Conservation (phyloP, 2,113 vertebrate genomes). For the Synchiropus splendidus region DNA sequence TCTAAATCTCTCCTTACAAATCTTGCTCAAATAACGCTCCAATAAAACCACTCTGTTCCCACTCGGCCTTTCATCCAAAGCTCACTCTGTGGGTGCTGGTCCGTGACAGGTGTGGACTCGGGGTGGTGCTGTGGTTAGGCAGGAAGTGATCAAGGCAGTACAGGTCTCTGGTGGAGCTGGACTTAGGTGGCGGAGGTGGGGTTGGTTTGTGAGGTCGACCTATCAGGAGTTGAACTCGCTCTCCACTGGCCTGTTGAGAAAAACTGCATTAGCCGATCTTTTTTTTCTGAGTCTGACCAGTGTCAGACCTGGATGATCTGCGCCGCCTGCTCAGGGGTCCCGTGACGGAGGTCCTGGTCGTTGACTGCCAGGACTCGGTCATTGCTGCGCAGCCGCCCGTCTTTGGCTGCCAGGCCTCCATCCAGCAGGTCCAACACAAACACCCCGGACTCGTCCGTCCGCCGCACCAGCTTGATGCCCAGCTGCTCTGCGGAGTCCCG, state of each 20-base stretch:
- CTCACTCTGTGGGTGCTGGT: constrained; percentile 68
- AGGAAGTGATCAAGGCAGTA: constrained; percentile 75
- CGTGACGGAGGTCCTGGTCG: constrained; percentile 87
- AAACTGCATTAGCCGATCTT: constrained; percentile 16
- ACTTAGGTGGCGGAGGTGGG: constrained; percentile 61
- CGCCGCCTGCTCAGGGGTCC: constrained; percentile 89
- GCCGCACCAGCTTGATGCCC: constrained; percentile 91
- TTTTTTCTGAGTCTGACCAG: too few relatives aligned
- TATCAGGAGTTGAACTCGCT: constrained; percentile 84
- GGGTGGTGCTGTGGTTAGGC: constrained; percentile 78
- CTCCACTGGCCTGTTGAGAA: constrained; percentile 81
- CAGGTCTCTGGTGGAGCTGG: constrained; percentile 72
- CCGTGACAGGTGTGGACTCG: constrained; percentile 59
- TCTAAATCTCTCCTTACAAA: too few relatives aligned
- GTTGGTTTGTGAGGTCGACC: constrained; percentile 78
- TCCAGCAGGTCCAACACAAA: constrained; percentile 93
- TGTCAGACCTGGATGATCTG: constrained; percentile 85
- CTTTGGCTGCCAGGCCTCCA: constrained; percentile 88
- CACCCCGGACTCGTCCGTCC: constrained; percentile 88
- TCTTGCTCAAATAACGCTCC: too few relatives aligned
- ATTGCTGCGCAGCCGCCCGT: constrained; percentile 84
- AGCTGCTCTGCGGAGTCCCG: constrained; percentile 88
- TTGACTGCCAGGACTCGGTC: constrained; percentile 91
- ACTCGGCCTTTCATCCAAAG: too few relatives aligned
- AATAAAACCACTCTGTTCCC: too few relatives aligned